Base-by-base conservation (phyloP, 2,888 invertebrate species). In the Uloborus plumipes region DNA sequence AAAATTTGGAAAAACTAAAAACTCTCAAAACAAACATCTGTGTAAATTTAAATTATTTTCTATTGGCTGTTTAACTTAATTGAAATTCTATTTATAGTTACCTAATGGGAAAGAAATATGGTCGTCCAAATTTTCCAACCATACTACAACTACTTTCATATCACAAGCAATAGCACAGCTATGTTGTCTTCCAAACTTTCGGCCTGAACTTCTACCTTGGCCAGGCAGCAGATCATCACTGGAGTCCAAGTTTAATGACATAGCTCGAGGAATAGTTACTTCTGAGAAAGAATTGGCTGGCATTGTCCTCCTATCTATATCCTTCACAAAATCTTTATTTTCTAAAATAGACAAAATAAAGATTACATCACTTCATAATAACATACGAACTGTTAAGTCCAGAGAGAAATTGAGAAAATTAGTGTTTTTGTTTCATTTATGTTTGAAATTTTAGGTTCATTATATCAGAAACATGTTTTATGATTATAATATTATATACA, bases 121-220 rank as follows among this genome's bases (percentile, higher is more conserved):
- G 90, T 99, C 99, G 88, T 99, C 98, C 86, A 94, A 94, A 88
- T 96, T 96, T 89, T 99, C 99, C 77, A 99, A 89, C 99, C 99
- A 99, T 55, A 98, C 94, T 3, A 99, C 93, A 89, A 98, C 93
- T 83, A 96, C 94, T 89, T 95, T 95, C 0, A 94, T 92, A 77
- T 92, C 91, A 84, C 84, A 86, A 61, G 76, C 78, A 20, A 77
- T 62, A 55, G 79, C 74, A 47, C 86, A 85, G 61, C 85, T 85
- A 16, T 75, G 76, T n/a, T 69, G 74, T 39, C 71, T 51, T 2
- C 83, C 75, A 61, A 73, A 84, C 20, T 80, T 83, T 18, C 86
- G 71, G 4, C 86, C 86, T 53, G 85, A 85, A 58, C 85, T 86
- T 9, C 85, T 76, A 2, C 85, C 76, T 51, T 75, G 74, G 16